phyloP scores from a whole-genome alignment of 2,113 vertebrate species.

The Fregata magnificens region DNA sequence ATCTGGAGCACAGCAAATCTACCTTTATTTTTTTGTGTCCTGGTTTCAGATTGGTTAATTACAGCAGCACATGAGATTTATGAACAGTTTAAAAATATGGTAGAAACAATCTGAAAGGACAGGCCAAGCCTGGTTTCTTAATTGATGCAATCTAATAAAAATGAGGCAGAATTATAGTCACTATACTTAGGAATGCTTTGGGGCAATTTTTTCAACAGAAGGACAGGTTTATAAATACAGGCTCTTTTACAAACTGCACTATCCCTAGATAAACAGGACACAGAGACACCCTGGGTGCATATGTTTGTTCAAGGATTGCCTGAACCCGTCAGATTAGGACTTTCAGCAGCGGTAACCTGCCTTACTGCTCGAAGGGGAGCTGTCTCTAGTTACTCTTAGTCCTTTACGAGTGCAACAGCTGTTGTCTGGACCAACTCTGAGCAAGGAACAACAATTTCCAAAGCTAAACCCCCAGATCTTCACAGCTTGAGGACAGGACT shows the following conservation, averaged over 20 bases:
- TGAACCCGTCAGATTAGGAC: background rate
- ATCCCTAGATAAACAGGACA: background rate
- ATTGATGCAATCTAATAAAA: slow-evolving; percentile 50
- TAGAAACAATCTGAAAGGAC: slow-evolving; percentile 22
- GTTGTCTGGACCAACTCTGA: background rate
- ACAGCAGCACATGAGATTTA: slow-evolving; percentile 14
- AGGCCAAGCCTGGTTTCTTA: slow-evolving; percentile 46
- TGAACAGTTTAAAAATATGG: background rate
- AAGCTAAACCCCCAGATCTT: background rate
- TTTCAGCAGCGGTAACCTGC: background rate
- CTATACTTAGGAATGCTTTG: slow-evolving; percentile 14
- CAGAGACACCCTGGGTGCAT: background rate
- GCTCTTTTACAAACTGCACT: background rate
- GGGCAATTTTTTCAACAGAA: background rate
- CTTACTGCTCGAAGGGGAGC: background rate
- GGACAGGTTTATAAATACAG: background rate
- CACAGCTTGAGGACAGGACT: background rate
- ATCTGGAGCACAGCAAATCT: background rate
- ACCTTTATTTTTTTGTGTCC: background rate
- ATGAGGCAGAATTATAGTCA: slow-evolving; percentile 34
- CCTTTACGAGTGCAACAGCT: background rate
- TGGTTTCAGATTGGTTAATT: slow-evolving; percentile 12
- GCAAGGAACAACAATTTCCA: background rate
- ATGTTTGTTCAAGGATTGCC: background rate
- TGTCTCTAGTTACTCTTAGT: background rate